Base-by-base conservation (phyloP, 2,113 vertebrate genomes). In the Nipponia nippon region DNA sequence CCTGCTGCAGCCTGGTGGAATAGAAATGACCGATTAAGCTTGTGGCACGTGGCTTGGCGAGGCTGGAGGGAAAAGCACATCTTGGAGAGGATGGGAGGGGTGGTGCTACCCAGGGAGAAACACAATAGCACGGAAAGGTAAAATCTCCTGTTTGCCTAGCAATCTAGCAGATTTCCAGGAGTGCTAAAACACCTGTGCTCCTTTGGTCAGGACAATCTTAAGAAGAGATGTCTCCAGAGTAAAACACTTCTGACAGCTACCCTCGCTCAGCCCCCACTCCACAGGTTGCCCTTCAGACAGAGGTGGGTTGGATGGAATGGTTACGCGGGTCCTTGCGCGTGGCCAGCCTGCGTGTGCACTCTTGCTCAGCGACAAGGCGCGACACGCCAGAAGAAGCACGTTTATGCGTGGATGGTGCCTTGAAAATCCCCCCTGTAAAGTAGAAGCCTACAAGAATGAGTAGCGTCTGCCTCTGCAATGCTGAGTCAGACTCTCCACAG, bases 1-100 rank as follows among this genome's bases (percentile, higher is more conserved):
- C 69, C 62, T 56, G 77, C 55, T 6, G 6, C 22, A 47, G 47
- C 20, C 73, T 20, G 47, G 21, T 40, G 53, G 85, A 89, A 89
- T 10, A 67, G 30, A 79, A 84, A 61, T 18, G 52, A 44, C n/a
- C 9, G 0, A 63, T 77, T 25, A 76, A 62, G 49, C 32, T 70
- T 2, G 1, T 42, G 69, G 47, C 21, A 61, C 1, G 1, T 14
- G 29, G 69, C 30, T 32, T 13, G 36, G 71, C 0, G 1, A 58
- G 34, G 58, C 34, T 3, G 1, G 69, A 78, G 81, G 50, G 36
- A 42, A 53, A 72, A 92, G 46, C 61, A 55, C 49, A 22, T 19
- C 36, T 34, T n/a, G 58, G 44, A 38, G 36, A 26, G 42, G 70
- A 82, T 30, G 10, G 32, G 27, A 83, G 36, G 42, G 29, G 30